phyloP scores from a whole-genome alignment of 2,113 vertebrate genomes.

The Myrmecophaga tridactyla region DNA sequence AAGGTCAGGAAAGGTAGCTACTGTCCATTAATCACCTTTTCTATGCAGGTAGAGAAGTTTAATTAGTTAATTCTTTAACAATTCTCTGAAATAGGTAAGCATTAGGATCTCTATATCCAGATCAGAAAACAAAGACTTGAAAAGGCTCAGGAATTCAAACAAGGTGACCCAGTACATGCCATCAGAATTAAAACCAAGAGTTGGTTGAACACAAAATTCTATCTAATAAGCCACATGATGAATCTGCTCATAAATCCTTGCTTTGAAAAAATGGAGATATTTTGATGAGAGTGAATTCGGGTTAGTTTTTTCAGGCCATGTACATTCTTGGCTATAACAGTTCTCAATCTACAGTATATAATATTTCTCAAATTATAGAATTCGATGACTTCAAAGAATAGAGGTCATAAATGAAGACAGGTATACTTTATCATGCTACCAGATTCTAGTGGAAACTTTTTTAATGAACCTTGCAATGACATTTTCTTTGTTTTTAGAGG shows the following conservation, averaged over 20 bases:
- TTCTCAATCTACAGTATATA: neutral
- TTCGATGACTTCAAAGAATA: slow-evolving; percentile 31
- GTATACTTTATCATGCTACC: slow-evolving; percentile 43
- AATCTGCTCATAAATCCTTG: neutral
- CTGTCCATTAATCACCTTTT: neutral
- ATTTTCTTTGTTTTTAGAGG: slow-evolving; percentile 72
- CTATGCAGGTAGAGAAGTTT: neutral
- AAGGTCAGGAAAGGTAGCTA: neutral
- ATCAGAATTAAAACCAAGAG: neutral
- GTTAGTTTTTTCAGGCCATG: neutral
- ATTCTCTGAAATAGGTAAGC: neutral
- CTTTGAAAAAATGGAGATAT: neutral
- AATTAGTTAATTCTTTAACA: neutral
- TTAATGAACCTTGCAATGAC: slow-evolving; percentile 26
- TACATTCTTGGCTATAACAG: slow-evolving; percentile 9
- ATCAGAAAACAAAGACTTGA: neutral
- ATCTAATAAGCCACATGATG: neutral
- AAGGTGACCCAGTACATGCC: neutral
- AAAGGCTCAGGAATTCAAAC: neutral
- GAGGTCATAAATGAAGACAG: slow-evolving; percentile 31
- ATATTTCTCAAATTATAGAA: slow-evolving; percentile 23
- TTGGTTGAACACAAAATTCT: neutral
- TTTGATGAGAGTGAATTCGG: slow-evolving; percentile 40
- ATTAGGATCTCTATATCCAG: neutral
- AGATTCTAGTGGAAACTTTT: slow-evolving; percentile 56